Conservation (phyloP, 2,113 vertebrate genomes). For the Ophiodon elongatus region DNA sequence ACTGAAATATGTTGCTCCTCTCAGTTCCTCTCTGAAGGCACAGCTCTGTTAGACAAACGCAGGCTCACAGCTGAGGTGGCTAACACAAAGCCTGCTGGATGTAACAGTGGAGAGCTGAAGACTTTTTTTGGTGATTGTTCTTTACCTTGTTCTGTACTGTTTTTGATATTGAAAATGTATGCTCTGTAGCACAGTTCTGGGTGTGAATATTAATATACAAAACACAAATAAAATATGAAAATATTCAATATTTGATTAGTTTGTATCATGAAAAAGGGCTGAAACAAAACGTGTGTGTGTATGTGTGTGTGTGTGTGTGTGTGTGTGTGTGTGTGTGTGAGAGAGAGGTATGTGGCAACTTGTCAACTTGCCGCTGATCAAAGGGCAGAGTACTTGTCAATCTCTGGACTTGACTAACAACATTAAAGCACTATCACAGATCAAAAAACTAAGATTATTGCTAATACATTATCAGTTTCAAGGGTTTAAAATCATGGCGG, state of each 20-base stretch:
- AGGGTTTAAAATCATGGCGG: conserved; percentile 3
- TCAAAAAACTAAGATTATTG: conserved; percentile 1
- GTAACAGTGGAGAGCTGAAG: conserved; percentile 32
- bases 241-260: not conserved
- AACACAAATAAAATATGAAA: not conserved
- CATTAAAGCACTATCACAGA: conserved; percentile 11
- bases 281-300: not conserved
- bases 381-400: conserved; percentile 26
- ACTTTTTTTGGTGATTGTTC: conserved; percentile 38
- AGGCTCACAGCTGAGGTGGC: conserved; percentile 41
- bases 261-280: not conserved
- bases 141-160: conserved; percentile 25
- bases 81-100: conserved; percentile 46
- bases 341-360: conserved; percentile 17
- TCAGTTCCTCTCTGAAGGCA: conserved; percentile 5
- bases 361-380: conserved; percentile 47
- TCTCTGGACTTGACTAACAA: conserved; percentile 10
- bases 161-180: conserved; percentile 31
- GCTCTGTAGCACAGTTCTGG: conserved; percentile 15
- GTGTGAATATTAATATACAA: not conserved
- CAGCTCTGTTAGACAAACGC: conserved; percentile 29
- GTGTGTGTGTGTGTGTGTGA: not conserved
- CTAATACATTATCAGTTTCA: not conserved
- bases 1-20: not conserved
- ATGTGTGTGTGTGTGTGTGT: not conserved